Percentiles rank a stretch among this genome's conserved stretches.
Evolutionary conservation across 64 coral and sea anemone genomes (phyloP).

Genomic region (Stylophora pistillata): DNA sequence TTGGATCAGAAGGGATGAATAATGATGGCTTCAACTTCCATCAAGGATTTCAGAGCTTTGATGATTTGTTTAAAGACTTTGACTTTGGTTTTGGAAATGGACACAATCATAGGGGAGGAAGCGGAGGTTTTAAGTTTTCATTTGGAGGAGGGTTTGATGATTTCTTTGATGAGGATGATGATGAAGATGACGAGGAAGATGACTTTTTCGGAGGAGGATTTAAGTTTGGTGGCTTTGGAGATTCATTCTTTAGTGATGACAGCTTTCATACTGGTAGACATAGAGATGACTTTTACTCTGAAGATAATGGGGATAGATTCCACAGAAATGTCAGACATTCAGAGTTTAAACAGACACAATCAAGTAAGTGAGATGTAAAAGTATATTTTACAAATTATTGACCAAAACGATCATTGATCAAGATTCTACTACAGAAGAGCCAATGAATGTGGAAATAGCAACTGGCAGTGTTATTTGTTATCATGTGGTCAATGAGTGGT

Average conservation of each 20-base stretch:
- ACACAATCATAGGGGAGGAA: slow-evolving; percentile 45
- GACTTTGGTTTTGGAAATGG: slow-evolving; percentile 59
- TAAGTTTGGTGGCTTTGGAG: slow-evolving; percentile 76
- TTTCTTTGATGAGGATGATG: slow-evolving; percentile 92
- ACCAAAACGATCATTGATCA: background rate
- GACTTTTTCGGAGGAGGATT: slow-evolving; percentile 66
- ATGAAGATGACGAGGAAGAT: slow-evolving; percentile 73
- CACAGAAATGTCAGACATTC: slow-evolving; percentile 73
- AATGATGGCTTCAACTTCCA: slow-evolving; percentile 59
- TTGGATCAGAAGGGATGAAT: slow-evolving; percentile 96
- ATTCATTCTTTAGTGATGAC: slow-evolving; percentile 87
- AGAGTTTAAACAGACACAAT: slow-evolving; percentile 72
- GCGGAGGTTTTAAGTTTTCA: slow-evolving; percentile 88
- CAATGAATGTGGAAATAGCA: too few relatives aligned
- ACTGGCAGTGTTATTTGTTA: too few relatives aligned
- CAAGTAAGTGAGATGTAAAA: slow-evolving; percentile 46
- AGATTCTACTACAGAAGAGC: background rate
- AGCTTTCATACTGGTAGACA: slow-evolving; percentile 41
- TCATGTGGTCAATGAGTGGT: too few relatives aligned
- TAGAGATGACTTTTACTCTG: slow-evolving; percentile 25
- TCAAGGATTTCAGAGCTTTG: slow-evolving; percentile 75
- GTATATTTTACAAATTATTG: background rate
- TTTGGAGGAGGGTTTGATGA: slow-evolving; percentile 98
- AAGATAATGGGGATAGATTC: slow-evolving; percentile 34
- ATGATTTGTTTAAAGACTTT: slow-evolving; percentile 91